Evolutionary conservation across 1,140 invertebrate species (phyloP), one percentile per base, ranked within the genome.

Genomic region (Cecropterus lyciades): DNA sequence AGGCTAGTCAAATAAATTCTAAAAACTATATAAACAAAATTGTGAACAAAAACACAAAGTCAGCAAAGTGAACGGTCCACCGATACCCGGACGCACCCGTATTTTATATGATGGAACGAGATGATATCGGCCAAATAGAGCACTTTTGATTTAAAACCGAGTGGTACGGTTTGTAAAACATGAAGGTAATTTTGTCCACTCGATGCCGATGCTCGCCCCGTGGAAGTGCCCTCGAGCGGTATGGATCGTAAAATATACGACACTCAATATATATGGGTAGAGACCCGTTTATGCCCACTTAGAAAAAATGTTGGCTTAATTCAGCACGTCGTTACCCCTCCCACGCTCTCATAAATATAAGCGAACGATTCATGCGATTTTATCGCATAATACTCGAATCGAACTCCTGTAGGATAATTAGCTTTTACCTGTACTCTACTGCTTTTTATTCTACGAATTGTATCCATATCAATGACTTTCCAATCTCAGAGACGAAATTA

Each of bases 301-400:
- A 86, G 82, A 87, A 87, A 88, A 88, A 89, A 89, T 81, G 84
- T 87, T 81, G 81, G 85, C 83, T 87, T 91, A 88, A 89, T 89
- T 85, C 87, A 87, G 81, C 85, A 87, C 80, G 72, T 85, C 84
- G 75, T 85, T 86, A 84, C 70, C 74, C 79, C 77, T 70, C 63
- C 70, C 62, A 67, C 69, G 69, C 60, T 68, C 69, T 71, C 78
- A 82, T 88, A 85, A 88, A 87, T 89, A 87, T 81, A 78, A 81
- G 70, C 77, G 74, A 77, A 69, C 77, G 80, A 87, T 85, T 84
- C 80, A 80, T 80, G 74, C 78, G 70, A 82, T 82, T 80, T 79
- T 73, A 84, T 76, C 73, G 71, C 72, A 67, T 71, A 71, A 74
- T 73, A 74, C 75, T 79, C 62, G 69, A 75, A 70, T 66, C 49